Percentiles rank a stretch among this genome's conserved stretches.
Conservation (phyloP, 2,888 invertebrate genomes). For the Cheilosia impressa region DNA sequence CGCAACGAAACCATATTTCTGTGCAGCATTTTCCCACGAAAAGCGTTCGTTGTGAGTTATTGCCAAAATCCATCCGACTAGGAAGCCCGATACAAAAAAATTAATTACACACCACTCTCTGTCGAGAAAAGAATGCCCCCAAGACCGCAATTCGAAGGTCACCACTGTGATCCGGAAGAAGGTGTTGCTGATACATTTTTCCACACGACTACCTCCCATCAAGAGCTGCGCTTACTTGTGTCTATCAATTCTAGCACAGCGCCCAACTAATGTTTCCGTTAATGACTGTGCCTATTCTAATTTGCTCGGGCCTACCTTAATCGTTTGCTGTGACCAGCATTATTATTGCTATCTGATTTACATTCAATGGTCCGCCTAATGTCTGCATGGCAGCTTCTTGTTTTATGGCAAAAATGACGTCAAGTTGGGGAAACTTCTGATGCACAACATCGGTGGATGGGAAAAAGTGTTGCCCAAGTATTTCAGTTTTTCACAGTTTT, state of each 20-base stretch:
- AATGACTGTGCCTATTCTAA: constrained; percentile 38
- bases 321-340: constrained; percentile 44
- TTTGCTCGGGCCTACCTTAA: constrained; percentile 49
- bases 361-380: constrained; percentile 39
- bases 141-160: constrained; percentile 39
- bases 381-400: constrained; percentile 2
- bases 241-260: constrained; percentile 4
- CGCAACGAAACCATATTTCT: too few relatives aligned
- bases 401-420: constrained; percentile 37
- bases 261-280: constrained; percentile 27
- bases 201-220: constrained; percentile 31
- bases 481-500: constrained; percentile 12
- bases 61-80: not conserved
- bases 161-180: constrained; percentile 63
- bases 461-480: constrained; percentile 45
- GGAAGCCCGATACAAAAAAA: not conserved
- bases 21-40: not conserved
- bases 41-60: not conserved
- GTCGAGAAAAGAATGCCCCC: constrained; percentile 8
- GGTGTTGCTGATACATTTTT: constrained; percentile 18
- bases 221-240: not conserved
- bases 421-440: constrained; percentile 42
- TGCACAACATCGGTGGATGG: constrained; percentile 17
- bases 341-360: constrained; percentile 51
- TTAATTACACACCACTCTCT: not conserved